These are phyloP conservation scores for Paradisaea rubra DNA, from an alignment of 2,113 vertebrate genomes.

Conservation along the genomic window DNA sequence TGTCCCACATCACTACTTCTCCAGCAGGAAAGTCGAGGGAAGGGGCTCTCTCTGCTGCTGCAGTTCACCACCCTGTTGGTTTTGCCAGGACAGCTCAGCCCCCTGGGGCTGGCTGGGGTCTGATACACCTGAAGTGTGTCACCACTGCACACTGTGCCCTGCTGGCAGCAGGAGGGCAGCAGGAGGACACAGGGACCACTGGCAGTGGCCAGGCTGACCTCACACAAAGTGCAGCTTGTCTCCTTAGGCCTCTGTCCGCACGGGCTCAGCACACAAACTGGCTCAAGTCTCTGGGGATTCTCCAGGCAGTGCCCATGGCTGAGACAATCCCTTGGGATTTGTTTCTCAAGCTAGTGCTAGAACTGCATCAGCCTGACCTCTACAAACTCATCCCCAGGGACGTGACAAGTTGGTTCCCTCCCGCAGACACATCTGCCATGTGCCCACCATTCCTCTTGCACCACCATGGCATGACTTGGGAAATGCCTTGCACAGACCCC, in stretches of 20 bases:
- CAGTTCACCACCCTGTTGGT: accelerated
- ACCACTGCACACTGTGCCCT: accelerated
- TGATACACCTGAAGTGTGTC: neutral
- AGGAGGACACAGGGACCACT: neutral
- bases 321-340: neutral
- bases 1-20: neutral
- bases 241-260: neutral
- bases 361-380: neutral
- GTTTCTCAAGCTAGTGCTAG: neutral
- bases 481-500: accelerated
- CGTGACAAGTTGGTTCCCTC: accelerated
- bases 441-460: neutral
- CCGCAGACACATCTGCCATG: accelerated
- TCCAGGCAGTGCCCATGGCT: neutral
- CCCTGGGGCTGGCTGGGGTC: neutral
- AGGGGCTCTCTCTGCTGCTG: neutral
- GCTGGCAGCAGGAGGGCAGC: neutral
- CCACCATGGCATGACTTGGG: neutral
- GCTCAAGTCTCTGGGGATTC: neutral
- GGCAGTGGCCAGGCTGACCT: neutral
- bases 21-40: neutral
- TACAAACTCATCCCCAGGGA: neutral
- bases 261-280: neutral
- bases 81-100: neutral
- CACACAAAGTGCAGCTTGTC: neutral